Conservation (phyloP, 2,888 invertebrate genomes). For the Blomia tropicalis region DNA sequence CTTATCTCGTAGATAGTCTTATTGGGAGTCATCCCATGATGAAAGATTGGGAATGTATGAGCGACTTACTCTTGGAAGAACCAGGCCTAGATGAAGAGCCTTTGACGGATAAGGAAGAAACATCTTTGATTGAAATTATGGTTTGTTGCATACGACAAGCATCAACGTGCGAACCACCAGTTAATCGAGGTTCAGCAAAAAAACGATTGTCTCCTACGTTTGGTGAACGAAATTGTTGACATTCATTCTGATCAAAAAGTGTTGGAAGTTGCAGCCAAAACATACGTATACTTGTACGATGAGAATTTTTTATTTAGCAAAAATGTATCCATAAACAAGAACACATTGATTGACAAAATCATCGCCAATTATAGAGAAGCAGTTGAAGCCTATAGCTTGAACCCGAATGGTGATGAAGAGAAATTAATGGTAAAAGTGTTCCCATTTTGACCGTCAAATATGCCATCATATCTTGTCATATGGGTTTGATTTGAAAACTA, state of each 20-base stretch:
- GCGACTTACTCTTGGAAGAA: conserved; percentile 84
- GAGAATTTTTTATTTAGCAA: conserved; percentile 39
- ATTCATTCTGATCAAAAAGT: conserved; percentile 79
- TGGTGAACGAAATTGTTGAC: conserved; percentile 71
- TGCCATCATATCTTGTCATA: conserved; percentile 52
- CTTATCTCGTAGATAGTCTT: conserved; percentile 91
- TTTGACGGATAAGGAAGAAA: conserved; percentile 84
- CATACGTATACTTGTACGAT: conserved; percentile 71
- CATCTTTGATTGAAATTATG: conserved; percentile 83
- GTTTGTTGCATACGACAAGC: conserved; percentile 93
- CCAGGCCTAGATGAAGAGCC: conserved; percentile 79
- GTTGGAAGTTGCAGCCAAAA: conserved; percentile 77
- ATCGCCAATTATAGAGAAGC: conserved; percentile 64
- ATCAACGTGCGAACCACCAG: conserved; percentile 84
- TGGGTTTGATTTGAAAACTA: conserved; percentile 24
- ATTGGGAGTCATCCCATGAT: conserved; percentile 98
- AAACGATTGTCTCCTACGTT: conserved; percentile 59
- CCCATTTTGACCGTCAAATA: conserved; percentile 50
- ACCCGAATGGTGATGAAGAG: conserved; percentile 23
- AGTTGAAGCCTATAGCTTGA: conserved; percentile 16
- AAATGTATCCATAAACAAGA: conserved; percentile 43
- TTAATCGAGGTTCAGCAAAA: conserved; percentile 73
- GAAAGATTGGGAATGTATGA: conserved; percentile 99
- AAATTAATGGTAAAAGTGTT: conserved; percentile 33
- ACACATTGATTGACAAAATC: conserved; percentile 76